phyloP scores from a whole-genome alignment of 2,797 vertebrate genomes.

The Gambusia yucatana region DNA sequence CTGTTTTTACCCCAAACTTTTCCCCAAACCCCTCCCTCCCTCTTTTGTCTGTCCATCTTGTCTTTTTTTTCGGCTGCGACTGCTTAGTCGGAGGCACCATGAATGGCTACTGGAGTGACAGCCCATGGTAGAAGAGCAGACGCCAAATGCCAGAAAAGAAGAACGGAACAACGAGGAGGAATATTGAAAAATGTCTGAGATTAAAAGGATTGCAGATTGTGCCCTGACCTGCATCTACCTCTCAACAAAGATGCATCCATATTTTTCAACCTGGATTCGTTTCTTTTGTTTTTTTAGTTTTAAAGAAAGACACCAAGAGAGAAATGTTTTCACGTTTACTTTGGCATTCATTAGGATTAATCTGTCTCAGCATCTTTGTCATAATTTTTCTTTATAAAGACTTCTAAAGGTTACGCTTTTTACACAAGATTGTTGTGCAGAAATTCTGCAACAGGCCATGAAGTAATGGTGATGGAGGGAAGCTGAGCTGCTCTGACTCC shows the following conservation, averaged over 20 bases:
- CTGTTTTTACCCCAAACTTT: conserved; percentile 61
- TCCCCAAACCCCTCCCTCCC: conserved; percentile 25
- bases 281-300: conserved; percentile 15
- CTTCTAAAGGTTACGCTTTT: neutral
- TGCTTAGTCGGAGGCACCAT: conserved; percentile 79
- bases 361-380: neutral
- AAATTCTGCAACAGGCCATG: neutral
- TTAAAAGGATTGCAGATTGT: conserved; percentile 45
- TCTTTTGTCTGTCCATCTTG: conserved; percentile 68
- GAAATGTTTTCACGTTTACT: neutral
- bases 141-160: conserved; percentile 34
- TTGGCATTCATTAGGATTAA: neutral
- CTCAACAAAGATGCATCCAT: conserved; percentile 58
- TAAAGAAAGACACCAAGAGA: conserved; percentile 4
- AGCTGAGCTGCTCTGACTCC: neutral
- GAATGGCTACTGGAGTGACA: conserved; percentile 87
- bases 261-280: conserved; percentile 12
- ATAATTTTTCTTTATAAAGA: neutral
- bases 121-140: conserved; percentile 78
- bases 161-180: conserved; percentile 50
- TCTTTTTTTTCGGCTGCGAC: conserved; percentile 63
- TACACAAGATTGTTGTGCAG: neutral
- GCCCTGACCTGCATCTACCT: conserved; percentile 67
- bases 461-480: neutral
- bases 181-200: conserved; percentile 71